A percentile compares a stretch with the other conserved stretches of the same genome.
phyloP scores from a whole-genome alignment of 2,797 vertebrate genomes.

The Leuciscus waleckii region DNA sequence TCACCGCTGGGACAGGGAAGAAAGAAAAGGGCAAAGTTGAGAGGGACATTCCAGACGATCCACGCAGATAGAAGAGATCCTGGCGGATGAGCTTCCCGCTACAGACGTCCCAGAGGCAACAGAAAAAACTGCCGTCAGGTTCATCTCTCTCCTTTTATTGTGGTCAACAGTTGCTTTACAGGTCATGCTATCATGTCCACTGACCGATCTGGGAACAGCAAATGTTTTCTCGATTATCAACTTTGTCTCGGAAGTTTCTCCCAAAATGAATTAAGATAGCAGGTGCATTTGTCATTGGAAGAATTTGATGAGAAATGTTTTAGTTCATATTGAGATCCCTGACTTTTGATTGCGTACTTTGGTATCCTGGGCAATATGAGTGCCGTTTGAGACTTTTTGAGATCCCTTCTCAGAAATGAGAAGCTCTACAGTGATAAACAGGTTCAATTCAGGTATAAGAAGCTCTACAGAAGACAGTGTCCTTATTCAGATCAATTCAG shows the following conservation, averaged over 20 bases:
- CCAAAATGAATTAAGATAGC: background rate
- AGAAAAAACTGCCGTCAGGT: constrained; percentile 91
- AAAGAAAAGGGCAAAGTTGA: constrained; percentile 83
- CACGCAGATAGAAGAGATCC: constrained; percentile 89
- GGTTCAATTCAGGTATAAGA: background rate
- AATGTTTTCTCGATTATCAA: background rate
- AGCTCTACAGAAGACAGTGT: background rate
- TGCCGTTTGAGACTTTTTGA: background rate
- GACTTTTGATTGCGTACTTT: background rate
- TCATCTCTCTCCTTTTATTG: constrained; percentile 2
- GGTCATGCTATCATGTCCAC: background rate
- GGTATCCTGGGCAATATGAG: background rate
- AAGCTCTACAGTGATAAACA: background rate
- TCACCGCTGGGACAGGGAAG: constrained; percentile 85
- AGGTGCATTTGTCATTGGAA: background rate
- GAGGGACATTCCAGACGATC: constrained; percentile 79
- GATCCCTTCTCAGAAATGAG: background rate
- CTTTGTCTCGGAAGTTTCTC: background rate
- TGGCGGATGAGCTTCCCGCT: constrained; percentile 87
- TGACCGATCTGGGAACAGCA: background rate
- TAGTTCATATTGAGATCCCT: background rate
- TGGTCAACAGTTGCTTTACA: background rate
- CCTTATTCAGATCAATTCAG: background rate
- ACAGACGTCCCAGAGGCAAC: constrained; percentile 89
- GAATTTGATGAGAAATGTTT: background rate